Base-by-base conservation (phyloP, 1,140 invertebrate species). In the Ips typographus region DNA sequence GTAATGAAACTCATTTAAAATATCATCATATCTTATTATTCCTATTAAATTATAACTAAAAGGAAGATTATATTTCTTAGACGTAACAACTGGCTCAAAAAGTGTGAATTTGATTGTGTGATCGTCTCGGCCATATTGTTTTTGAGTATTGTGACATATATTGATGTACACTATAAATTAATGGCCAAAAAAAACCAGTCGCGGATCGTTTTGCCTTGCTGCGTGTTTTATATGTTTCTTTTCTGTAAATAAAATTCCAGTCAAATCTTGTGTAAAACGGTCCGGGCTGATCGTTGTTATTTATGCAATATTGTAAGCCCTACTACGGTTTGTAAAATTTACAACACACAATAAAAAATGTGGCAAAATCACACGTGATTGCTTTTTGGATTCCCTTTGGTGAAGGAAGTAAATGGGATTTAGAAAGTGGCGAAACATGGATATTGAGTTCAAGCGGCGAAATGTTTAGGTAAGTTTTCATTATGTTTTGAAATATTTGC, bases 311-410 rank as follows among this genome's bases (percentile, higher is more conserved):
- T 38, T 59, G 44, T 65, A 65, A 43, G 68, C 56, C 62, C 58
- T 53, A 61, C 49, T 59, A 65, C 36, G 73, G 74, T 76, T 77
- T 77, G 76, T 77, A 77, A 77, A 73, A 72, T 76, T 75, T 72
- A 75, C 72, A 73, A 61, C 22, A 76, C 76, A 69, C 56, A 70
- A 77, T 77, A 77, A 77, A 77, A 76, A 76, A 63, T 77, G 73
- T 77, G 75, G 73, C 71, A 73, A 74, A 70, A 73, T 64, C 71
- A 60, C 41, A 8, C 44, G 42, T 8, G 4, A 43, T 5, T 53
- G 43, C 52, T 55, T 71, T 68, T 71, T 61, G 58, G 41, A 70
- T 71, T 68, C 56, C 61, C 44, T 52, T 55, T 53, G 47, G 44
- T 49, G 44, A 22, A 22, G 22, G 22, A 22, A 22, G 22, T 22